Conservation (phyloP, 92 coral and sea anemone genomes). For the Bergia sp. region DNA sequence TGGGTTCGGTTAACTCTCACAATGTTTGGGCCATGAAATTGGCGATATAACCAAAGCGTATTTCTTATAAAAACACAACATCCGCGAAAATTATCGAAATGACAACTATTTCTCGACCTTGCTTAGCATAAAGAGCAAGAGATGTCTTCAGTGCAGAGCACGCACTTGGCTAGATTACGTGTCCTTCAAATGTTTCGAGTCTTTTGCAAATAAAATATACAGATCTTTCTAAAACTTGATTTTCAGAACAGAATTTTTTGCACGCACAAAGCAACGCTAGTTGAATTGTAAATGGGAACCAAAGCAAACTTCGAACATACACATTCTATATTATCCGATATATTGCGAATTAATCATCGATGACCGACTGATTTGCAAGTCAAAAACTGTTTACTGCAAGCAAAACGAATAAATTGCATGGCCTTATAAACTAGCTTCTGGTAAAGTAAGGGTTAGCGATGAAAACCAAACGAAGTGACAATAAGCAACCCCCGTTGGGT, state of each 20-base stretch:
- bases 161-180: background rate
- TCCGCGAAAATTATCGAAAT: background rate
- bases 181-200: background rate
- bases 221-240: background rate
- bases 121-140: background rate
- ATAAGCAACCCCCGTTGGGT: conserved; percentile 10
- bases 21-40: background rate
- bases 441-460: background rate
- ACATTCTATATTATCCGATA: background rate
- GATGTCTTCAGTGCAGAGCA: background rate
- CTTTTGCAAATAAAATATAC: conserved; percentile 1
- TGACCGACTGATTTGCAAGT: conserved; percentile 41
- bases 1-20: background rate
- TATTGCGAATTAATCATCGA: conserved; percentile 3
- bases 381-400: conserved; percentile 32
- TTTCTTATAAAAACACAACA: background rate
- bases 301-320: background rate
- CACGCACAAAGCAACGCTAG: background rate
- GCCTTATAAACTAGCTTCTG: background rate
- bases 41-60: background rate
- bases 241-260: background rate
- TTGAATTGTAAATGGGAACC: no score
- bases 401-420: background rate
- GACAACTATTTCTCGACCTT: background rate
- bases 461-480: background rate